Percentiles rank a stretch among this genome's conserved stretches.
Evolutionary conservation across 2,797 vertebrate species (phyloP).

Genomic region (Falco rusticolus): DNA sequence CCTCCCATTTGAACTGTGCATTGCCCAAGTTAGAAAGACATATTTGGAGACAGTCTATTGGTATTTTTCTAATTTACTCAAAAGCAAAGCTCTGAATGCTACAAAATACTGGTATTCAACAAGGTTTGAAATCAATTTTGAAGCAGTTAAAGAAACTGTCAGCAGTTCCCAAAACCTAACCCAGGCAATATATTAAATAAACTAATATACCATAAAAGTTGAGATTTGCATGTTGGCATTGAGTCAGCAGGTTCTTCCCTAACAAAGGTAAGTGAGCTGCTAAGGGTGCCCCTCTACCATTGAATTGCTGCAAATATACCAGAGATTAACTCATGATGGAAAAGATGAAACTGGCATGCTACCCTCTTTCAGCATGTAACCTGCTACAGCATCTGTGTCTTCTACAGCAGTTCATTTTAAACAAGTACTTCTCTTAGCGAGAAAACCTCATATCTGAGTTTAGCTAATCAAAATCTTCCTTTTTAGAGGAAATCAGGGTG

Average conservation of each 20-base stretch:
- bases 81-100: not conserved
- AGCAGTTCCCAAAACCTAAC: conserved; percentile 34
- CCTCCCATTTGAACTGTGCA: conserved; percentile 18
- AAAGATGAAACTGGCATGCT: not conserved
- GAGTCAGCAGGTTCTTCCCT: conserved; percentile 21
- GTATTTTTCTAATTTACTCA: conserved; percentile 30
- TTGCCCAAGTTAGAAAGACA: not conserved
- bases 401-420: not conserved
- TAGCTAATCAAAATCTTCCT: not conserved
- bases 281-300: not conserved
- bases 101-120: not conserved
- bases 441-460: not conserved
- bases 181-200: conserved; percentile 31
- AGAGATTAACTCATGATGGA: not conserved
- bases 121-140: conserved; percentile 25
- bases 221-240: conserved; percentile 18
- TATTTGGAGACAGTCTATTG: conserved; percentile 45
- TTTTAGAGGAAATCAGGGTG: not conserved
- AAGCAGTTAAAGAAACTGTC: conserved; percentile 21
- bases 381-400: not conserved
- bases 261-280: not conserved
- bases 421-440: not conserved
- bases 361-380: not conserved
- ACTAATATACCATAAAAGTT: conserved; percentile 47
- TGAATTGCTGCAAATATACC: not conserved